Base-by-base conservation (phyloP, 2,113 vertebrate genomes). In the Corapipo altera region DNA sequence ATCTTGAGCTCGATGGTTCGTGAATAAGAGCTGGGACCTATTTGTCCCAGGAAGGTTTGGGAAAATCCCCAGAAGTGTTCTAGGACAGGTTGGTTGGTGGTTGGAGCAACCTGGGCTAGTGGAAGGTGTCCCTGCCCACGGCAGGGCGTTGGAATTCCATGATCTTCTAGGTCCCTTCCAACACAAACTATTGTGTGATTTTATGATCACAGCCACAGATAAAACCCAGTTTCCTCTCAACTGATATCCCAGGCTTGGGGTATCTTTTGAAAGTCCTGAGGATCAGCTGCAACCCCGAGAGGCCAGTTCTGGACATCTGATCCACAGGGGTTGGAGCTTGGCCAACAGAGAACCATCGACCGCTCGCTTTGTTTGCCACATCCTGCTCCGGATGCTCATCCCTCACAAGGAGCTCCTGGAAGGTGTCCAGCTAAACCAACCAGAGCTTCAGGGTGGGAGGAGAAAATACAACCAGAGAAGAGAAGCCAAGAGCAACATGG, bases 401-500 rank as follows among this genome's bases (percentile, higher is more conserved):
- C 49, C 81, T 69, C 70, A 58, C 3, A 2, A 89, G 80, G 85
- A 49, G 35, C 71, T 62, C 70, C 75, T 89, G 88, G 88, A 93
- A 78, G 12, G 54, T 22, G 49, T 59, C 80, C 88, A 93, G 94
- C n/a, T 95, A 91, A 93, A 93, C 85, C 85, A 95, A 24, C 70
- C 88, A 82, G 88, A 41, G 48, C 75, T 88, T 48, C 51, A 39
- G 39, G 65, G 66, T 85, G 65, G 77, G 41, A 77, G 55, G 54
- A 91, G 71, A 33, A 77, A 61, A 71, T 9, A 71, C 61, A 91
- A 46, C 33, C 54, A 54, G 70, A 80, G 30, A 46, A 81, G 37
- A 44, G 49, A 85, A 64, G 61, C 32, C 59, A 78, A 48, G 30
- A 39, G 37, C 12, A 59, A 19, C 55, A 67, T 2, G 77, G 70